Evolutionary conservation across 2,113 vertebrate species (phyloP).

Genomic region (Corythornis madagascariensis): DNA sequence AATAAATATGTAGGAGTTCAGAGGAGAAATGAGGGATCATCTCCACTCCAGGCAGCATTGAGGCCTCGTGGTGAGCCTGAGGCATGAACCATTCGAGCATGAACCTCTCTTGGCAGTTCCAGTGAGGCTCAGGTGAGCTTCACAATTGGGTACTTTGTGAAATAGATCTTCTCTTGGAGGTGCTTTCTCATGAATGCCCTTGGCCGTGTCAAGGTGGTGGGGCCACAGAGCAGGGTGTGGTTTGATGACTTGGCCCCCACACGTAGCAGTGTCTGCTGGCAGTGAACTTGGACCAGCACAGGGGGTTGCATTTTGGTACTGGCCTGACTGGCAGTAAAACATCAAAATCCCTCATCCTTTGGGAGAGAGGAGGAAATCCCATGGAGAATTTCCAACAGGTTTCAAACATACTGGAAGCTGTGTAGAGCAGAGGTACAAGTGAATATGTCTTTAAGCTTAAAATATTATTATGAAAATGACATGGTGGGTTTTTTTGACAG

Average conservation of each 20-base stretch:
- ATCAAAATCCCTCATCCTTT: not conserved
- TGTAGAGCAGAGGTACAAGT: not conserved
- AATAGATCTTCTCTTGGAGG: not conserved
- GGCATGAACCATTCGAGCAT: rapidly evolving
- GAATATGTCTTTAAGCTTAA: not conserved
- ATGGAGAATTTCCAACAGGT: not conserved
- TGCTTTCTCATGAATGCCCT: not conserved
- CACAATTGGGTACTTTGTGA: not conserved
- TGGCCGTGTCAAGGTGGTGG: rapidly evolving
- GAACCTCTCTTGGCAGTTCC: rapidly evolving
- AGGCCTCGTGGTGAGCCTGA: not conserved
- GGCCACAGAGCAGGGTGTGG: not conserved
- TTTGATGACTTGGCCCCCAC: not conserved
- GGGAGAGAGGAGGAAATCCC: not conserved
- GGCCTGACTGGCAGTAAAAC: not conserved
- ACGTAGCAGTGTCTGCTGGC: not conserved
- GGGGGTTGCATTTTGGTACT: not conserved
- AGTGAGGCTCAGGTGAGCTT: not conserved
- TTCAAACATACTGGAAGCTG: rapidly evolving
- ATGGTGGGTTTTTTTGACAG: not conserved
- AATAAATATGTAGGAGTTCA: not conserved
- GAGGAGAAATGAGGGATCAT: not conserved
- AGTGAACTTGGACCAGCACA: rapidly evolving
- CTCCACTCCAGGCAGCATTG: not conserved
- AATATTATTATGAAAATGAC: not conserved